A percentile compares a stretch with the other conserved stretches of the same genome.
Evolutionary conservation across 2,797 vertebrate species (phyloP).

Genomic region (Trematomus bernacchii): DNA sequence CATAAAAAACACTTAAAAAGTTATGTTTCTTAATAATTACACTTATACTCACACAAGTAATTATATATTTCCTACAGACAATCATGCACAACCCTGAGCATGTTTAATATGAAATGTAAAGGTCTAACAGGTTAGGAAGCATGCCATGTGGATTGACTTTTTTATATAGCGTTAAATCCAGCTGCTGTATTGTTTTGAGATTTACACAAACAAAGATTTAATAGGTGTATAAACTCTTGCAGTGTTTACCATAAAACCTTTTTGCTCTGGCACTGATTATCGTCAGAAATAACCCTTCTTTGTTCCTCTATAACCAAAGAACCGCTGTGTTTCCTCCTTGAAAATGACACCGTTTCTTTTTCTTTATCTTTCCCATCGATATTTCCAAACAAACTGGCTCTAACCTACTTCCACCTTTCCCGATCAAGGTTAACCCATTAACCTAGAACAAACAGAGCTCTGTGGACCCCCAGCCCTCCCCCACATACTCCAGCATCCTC

Average conservation of each 20-base stretch:
- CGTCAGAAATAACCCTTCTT: constrained; percentile 18
- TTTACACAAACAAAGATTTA: constrained; percentile 36
- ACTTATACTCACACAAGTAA: constrained; percentile 29
- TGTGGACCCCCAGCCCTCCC: constrained; percentile 37
- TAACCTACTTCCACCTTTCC: constrained; percentile 59
- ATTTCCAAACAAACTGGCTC: constrained; percentile 55
- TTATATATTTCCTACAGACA: neutral
- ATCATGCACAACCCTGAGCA: constrained; percentile 3
- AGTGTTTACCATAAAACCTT: constrained; percentile 11
- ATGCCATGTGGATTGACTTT: constrained; percentile 13
- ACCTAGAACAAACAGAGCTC: constrained; percentile 68
- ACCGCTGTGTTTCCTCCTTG: neutral
- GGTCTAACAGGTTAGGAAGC: neutral
- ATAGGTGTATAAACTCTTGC: constrained; percentile 3
- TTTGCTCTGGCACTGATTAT: constrained; percentile 5
- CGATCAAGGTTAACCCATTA: constrained; percentile 66
- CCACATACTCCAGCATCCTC: constrained; percentile 56
- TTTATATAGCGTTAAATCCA: constrained; percentile 16
- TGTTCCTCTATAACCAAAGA: constrained; percentile 16
- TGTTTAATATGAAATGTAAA: constrained; percentile 1
- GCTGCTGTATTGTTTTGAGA: constrained; percentile 5
- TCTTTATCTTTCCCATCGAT: constrained; percentile 34
- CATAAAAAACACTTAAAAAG: constrained; percentile 29
- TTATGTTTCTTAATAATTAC: neutral
- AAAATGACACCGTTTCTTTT: constrained; percentile 33